Conservation (phyloP, 2,113 vertebrate species). For the Oceanites oceanicus region DNA sequence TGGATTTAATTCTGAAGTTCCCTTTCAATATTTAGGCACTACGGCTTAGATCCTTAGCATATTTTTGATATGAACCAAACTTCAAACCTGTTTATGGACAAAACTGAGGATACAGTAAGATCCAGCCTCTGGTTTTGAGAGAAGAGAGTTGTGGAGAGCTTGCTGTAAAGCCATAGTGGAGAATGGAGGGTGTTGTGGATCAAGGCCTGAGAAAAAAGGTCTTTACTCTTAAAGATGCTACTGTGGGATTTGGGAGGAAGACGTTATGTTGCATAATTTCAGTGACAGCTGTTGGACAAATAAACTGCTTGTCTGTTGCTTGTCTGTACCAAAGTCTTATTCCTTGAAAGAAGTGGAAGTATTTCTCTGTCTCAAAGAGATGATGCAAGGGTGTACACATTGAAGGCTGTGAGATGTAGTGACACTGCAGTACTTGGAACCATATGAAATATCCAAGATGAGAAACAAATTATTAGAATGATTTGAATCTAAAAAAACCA, state of each 20-base stretch:
- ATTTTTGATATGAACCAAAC: neutral
- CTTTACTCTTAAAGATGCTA: neutral
- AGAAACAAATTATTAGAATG: neutral
- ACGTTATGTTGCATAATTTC: neutral
- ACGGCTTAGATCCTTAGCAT: neutral
- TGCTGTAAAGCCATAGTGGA: neutral
- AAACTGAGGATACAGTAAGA: neutral
- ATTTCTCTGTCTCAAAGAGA: neutral
- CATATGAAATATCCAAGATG: neutral
- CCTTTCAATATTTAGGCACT: neutral
- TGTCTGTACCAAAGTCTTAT: neutral
- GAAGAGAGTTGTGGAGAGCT: neutral
- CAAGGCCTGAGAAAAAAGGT: neutral
- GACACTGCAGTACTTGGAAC: neutral
- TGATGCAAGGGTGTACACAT: neutral
- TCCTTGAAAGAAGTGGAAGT: neutral
- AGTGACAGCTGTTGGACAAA: neutral
- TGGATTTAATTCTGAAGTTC: neutral
- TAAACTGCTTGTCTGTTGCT: neutral
- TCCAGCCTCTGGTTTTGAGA: neutral
- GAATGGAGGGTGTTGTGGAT: neutral
- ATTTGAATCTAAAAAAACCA: neutral
- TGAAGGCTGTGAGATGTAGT: neutral
- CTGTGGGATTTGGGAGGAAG: neutral
- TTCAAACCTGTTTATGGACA: neutral